Conservation (phyloP, 2,888 invertebrate genomes). For the Aleiodes testaceus region DNA sequence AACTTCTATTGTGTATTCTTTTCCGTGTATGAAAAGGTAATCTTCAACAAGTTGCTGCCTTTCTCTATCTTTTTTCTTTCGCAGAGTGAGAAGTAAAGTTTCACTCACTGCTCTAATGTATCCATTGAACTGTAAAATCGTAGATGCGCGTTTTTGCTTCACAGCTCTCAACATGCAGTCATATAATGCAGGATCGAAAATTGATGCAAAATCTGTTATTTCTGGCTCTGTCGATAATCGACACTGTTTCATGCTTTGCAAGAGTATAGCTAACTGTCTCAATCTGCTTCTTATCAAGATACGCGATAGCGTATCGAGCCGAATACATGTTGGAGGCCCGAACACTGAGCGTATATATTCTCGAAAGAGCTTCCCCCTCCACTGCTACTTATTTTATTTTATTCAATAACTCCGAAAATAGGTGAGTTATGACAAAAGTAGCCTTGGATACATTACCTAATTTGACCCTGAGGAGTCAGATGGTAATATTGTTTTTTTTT, state of each 20-base stretch:
- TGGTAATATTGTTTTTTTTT: no score
- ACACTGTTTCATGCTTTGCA: conserved; percentile 41
- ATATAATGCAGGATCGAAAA: conserved; percentile 46
- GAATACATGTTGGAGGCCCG: no score
- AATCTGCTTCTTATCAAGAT: conserved; percentile 49
- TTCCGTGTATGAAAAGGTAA: conserved; percentile 38
- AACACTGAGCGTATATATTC: no score
- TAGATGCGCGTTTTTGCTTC: conserved; percentile 3
- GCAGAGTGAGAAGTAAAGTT: conserved; percentile 3
- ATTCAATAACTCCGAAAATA: no score
- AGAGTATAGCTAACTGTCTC: conserved; percentile 44
- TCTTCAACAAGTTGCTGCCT: conserved; percentile 29
- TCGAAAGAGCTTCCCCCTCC: no score
- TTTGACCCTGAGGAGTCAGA: no score
- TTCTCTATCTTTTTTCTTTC: conserved; percentile 24
- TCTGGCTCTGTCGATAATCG: background rate
- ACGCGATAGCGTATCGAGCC: no score
- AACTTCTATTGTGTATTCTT: conserved; percentile 29
- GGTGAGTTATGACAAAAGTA: no score
- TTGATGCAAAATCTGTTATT: conserved; percentile 39
- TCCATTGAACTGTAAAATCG: background rate
- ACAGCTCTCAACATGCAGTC: conserved; percentile 42
- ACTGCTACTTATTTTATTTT: no score
- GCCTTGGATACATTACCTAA: no score
- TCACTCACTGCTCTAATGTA: conserved; percentile 1